A percentile compares a stretch with the other conserved stretches of the same genome.
Conservation (phyloP, 92 coral and sea anemone genomes). For the Porites lobata region DNA sequence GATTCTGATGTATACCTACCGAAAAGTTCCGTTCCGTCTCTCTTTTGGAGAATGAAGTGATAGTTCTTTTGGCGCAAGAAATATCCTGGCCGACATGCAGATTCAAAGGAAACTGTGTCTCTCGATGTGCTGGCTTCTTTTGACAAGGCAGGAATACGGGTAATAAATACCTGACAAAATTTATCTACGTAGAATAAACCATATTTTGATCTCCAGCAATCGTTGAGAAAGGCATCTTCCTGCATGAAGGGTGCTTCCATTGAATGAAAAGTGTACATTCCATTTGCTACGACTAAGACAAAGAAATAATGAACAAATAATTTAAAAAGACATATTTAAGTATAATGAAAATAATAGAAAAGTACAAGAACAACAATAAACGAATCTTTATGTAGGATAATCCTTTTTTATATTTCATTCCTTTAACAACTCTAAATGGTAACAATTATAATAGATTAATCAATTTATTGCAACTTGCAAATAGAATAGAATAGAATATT, state of each 20-base stretch:
- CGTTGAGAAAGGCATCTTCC: slow-evolving; percentile 31
- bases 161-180: slow-evolving; percentile 53
- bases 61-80: slow-evolving; percentile 86
- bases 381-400: too few relatives aligned
- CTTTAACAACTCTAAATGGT: too few relatives aligned
- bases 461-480: too few relatives aligned
- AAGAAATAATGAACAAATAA: not conserved
- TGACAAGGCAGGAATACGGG: slow-evolving; percentile 55
- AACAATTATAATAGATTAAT: too few relatives aligned
- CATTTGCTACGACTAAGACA: slow-evolving; percentile 71
- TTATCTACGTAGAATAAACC: slow-evolving; percentile 27
- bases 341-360: too few relatives aligned
- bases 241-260: slow-evolving; percentile 49
- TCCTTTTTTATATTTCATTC: too few relatives aligned
- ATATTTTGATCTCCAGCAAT: slow-evolving; percentile 65
- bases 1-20: slow-evolving; percentile 28
- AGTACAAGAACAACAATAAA: too few relatives aligned
- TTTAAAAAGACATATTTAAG: too few relatives aligned
- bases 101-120: slow-evolving; percentile 74
- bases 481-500: too few relatives aligned
- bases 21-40: slow-evolving; percentile 50
- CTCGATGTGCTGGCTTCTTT: not conserved
- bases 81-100: slow-evolving; percentile 82
- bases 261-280: slow-evolving; percentile 72
- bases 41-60: slow-evolving; percentile 31